Percentiles rank a stretch among this genome's conserved stretches.
Conservation (phyloP, 2,888 invertebrate genomes). For the Lydus trimaculatus region DNA sequence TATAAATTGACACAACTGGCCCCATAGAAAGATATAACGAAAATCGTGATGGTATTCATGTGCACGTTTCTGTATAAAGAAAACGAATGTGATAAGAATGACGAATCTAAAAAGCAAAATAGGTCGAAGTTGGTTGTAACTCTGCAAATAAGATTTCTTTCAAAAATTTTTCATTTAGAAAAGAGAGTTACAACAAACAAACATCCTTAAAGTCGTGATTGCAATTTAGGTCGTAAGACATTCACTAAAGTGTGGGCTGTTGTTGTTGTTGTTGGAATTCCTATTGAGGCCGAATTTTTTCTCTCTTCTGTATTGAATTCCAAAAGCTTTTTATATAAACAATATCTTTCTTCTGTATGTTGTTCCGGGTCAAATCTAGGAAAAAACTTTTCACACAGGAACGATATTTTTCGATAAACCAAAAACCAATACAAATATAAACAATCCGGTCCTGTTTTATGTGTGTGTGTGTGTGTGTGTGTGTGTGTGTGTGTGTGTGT, state of each 20-base stretch:
- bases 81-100: neutral
- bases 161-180: neutral
- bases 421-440: neutral
- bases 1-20: constrained; percentile 1
- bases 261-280: constrained; percentile 16
- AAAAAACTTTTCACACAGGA: constrained; percentile 6
- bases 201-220: constrained; percentile 17
- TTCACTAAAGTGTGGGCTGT: constrained; percentile 19
- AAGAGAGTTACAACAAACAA: neutral
- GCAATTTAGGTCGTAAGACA: constrained; percentile 26
- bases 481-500: too few species aligned
- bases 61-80: neutral
- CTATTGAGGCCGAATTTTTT: constrained; percentile 19
- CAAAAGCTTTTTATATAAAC: neutral
- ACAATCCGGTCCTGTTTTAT: constrained; percentile 22
- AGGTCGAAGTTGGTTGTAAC: neutral
- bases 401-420: neutral
- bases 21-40: neutral
- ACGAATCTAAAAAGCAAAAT: neutral
- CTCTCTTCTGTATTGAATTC: constrained; percentile 11
- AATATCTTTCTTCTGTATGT: neutral
- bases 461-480: too few species aligned
- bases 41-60: neutral
- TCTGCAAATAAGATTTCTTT: neutral
- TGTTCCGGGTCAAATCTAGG: neutral